phyloP scores from a whole-genome alignment of 1,140 invertebrate species.

The Amyelois transitella region DNA sequence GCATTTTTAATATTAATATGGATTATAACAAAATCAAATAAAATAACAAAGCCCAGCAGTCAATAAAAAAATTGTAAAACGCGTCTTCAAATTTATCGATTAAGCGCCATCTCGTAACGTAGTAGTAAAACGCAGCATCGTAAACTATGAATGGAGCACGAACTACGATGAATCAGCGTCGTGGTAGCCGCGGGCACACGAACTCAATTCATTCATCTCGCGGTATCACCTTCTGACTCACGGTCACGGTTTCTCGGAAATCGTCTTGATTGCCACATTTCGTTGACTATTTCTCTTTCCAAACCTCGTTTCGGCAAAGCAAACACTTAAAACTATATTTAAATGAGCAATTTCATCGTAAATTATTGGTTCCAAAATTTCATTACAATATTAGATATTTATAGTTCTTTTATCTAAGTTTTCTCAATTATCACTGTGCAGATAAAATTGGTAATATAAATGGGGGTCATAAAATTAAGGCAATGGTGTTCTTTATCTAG shows the following conservation, averaged over 20 bases:
- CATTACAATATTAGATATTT: too few species aligned
- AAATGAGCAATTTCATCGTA: too few species aligned
- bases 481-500: neutral
- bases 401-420: too few species aligned
- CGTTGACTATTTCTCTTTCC: neutral
- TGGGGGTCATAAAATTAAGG: too few species aligned
- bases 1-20: too few species aligned
- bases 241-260: slow-evolving; percentile 33
- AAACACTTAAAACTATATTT: neutral
- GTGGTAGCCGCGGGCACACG: slow-evolving; percentile 2
- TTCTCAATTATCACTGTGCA: too few species aligned
- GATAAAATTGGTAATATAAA: too few species aligned
- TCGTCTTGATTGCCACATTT: slow-evolving; percentile 7
- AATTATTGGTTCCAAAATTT: neutral
- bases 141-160: slow-evolving; percentile 41
- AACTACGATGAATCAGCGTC: slow-evolving; percentile 31
- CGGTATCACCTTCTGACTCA: slow-evolving; percentile 32
- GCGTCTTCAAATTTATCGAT: too few species aligned
- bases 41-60: too few species aligned
- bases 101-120: slow-evolving; percentile 33
- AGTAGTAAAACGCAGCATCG: slow-evolving; percentile 23
- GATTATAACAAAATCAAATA: too few species aligned
- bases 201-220: slow-evolving; percentile 50
- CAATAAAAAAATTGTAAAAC: too few species aligned
- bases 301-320: neutral